These are phyloP conservation scores for Orius laevigatus DNA, from an alignment of 1,140 invertebrate species.

Conservation along the genomic window DNA sequence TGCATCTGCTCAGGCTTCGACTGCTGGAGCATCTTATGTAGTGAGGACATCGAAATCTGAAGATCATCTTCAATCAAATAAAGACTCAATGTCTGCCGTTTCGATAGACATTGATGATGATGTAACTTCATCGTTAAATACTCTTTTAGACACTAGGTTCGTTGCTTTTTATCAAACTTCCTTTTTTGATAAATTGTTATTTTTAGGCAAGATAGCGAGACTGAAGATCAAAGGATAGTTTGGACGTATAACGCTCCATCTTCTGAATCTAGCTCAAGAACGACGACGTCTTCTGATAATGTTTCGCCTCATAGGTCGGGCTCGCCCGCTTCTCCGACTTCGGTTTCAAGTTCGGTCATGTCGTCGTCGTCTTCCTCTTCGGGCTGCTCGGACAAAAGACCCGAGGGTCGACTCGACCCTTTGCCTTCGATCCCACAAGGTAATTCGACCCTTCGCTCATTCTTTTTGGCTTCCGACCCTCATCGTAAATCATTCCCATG, in stretches of 20 bases:
- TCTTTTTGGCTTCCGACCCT: no score
- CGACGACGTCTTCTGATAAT: conserved; percentile 20
- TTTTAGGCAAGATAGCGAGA: conserved; percentile 17
- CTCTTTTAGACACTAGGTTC: conserved; percentile 64
- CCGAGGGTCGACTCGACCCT: conserved; percentile 6
- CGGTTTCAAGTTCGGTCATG: conserved; percentile 71
- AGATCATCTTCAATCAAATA: conserved; percentile 54
- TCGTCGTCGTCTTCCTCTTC: conserved; percentile 40
- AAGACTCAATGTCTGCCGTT: conserved; percentile 49
- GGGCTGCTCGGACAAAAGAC: neutral
- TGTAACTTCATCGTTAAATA: conserved; percentile 79
- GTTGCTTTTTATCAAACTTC: conserved; percentile 38
- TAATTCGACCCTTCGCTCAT: no score
- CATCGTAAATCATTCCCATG: no score
- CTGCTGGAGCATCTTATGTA: conserved; percentile 18
- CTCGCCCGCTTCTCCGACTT: conserved; percentile 64
- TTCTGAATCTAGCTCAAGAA: conserved; percentile 8
- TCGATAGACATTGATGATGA: conserved; percentile 86
- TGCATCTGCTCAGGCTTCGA: conserved; percentile 11
- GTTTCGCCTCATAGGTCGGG: conserved; percentile 36
- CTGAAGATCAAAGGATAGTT: conserved; percentile 47
- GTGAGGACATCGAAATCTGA: conserved; percentile 60
- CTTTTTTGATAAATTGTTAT: no score
- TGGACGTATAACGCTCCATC: conserved; percentile 78
- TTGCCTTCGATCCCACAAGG: no score